Base-by-base conservation (phyloP, 2,797 vertebrate species). In the Agapornis canus region DNA sequence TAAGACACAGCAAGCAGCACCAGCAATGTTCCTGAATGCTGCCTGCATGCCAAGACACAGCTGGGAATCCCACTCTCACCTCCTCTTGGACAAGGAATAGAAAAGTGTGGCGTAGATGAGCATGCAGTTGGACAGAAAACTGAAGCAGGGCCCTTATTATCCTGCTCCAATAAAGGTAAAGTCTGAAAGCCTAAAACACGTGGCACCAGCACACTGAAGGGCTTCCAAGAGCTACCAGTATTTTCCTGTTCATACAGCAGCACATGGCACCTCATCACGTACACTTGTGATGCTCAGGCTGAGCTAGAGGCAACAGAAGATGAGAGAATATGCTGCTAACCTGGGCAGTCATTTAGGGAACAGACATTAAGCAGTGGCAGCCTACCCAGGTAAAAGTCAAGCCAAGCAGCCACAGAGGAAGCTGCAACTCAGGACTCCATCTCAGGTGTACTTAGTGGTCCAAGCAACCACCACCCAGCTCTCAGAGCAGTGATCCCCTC, bases 201-300 rank as follows among this genome's bases (percentile, higher is more conserved):
- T 10, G 31, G 66, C 47, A 80, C 22, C 40, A 40, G 40, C 21
- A 21, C 17, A 26, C 21, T 27, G 29, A 69, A 70, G 15, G 45
- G 29, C 40, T 79, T 86, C 56, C 66, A 68, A 63, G 68, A 54
- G 23, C 39, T 20, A 63, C 15, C 32, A 37, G 32, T 31, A 43
- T 56, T 32, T 56, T 39, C 71, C 71, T 47, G 31, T 35, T 52
- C 45, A 7, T 14, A 31, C 4, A 54, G 47, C 47, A 65, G 76
- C 59, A n/a, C 29, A 2, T 20, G 31, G 77, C 71, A 72, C 31
- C 39, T 57, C 11, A 51, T 31, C 56, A 40, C 0, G 0, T 14
- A 59, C 56, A 39, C 26, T 35, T 3, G 0, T 6, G 12, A 47
- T 6, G 3, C 27, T 15, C 5, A 7, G 64, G 39, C 43, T 0